Conservation (phyloP, 2,888 invertebrate species). For the Ennomos erosarius region DNA sequence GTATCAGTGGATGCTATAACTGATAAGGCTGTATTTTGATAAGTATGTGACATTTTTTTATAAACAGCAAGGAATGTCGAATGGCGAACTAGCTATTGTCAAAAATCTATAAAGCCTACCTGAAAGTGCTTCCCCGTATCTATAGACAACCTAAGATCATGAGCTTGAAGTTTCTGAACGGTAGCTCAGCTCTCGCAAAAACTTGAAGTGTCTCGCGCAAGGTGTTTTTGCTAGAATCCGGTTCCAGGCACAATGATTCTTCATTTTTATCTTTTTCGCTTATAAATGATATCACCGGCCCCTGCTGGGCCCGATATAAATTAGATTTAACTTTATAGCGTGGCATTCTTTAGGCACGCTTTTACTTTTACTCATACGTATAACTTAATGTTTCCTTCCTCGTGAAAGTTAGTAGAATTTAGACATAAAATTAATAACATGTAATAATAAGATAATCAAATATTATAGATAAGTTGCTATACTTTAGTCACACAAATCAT, state of each 20-base stretch:
- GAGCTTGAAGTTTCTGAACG: background rate
- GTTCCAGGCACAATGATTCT: constrained; percentile 13
- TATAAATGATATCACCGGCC: constrained; percentile 10
- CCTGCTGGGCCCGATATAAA: constrained; percentile 11
- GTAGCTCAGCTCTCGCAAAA: constrained; percentile 15
- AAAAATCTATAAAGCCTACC: no score
- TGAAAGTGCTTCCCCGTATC: no score
- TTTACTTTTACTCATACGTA: constrained; percentile 23
- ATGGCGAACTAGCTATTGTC: no score
- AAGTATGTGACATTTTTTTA: no score
- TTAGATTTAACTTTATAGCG: constrained; percentile 15
- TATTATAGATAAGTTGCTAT: no score
- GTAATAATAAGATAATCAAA: no score
- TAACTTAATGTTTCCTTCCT: background rate
- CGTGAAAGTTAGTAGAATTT: constrained; percentile 7
- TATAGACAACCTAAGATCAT: background rate
- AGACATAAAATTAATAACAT: background rate
- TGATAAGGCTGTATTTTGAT: no score
- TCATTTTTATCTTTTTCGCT: constrained; percentile 8
- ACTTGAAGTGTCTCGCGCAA: constrained; percentile 7
- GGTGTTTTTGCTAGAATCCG: constrained; percentile 14
- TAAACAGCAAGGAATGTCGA: no score
- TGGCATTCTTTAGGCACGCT: constrained; percentile 20
- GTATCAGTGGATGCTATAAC: no score
- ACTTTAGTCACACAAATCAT: no score